Evolutionary conservation across 2,888 invertebrate genomes (phyloP).

Genomic region (Taphrorychus bicolor): DNA sequence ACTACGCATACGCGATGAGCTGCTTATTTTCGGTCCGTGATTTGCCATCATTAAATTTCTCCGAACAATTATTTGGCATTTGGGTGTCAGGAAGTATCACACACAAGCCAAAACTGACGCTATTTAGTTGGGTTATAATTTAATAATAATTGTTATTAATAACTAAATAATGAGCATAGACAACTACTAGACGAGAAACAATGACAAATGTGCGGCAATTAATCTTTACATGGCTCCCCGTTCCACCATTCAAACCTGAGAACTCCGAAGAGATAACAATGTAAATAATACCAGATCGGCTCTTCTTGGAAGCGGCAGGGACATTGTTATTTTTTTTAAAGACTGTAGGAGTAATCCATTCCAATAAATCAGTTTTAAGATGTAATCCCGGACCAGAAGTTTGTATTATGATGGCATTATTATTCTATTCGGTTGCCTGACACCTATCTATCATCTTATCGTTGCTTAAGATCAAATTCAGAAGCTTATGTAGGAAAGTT

Average conservation of each 20-base stretch:
- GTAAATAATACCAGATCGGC: conserved; percentile 28
- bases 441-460: conserved; percentile 48
- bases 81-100: background rate
- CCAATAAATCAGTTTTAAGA: conserved; percentile 47
- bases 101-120: too few relatives aligned
- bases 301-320: conserved; percentile 30
- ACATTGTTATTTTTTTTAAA: conserved; percentile 36
- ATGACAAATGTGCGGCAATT: conserved; percentile 32
- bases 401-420: conserved; percentile 31
- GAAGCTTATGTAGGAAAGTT: conserved; percentile 43
- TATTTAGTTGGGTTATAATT: background rate
- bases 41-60: conserved; percentile 11
- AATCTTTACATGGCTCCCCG: conserved; percentile 24
- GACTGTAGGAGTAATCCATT: conserved; percentile 42
- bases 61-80: background rate
- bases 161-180: background rate
- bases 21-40: conserved; percentile 1
- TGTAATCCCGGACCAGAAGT: conserved; percentile 45
- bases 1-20: conserved; percentile 21
- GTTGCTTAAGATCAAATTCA: conserved; percentile 43
- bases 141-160: background rate
- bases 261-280: conserved; percentile 32
- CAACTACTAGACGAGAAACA: too few relatives aligned
- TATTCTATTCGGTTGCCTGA: conserved; percentile 42
- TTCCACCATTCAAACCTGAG: conserved; percentile 20